phyloP scores from a whole-genome alignment of 2,113 vertebrate genomes.

The Sterrhoptilus dennistouni region DNA sequence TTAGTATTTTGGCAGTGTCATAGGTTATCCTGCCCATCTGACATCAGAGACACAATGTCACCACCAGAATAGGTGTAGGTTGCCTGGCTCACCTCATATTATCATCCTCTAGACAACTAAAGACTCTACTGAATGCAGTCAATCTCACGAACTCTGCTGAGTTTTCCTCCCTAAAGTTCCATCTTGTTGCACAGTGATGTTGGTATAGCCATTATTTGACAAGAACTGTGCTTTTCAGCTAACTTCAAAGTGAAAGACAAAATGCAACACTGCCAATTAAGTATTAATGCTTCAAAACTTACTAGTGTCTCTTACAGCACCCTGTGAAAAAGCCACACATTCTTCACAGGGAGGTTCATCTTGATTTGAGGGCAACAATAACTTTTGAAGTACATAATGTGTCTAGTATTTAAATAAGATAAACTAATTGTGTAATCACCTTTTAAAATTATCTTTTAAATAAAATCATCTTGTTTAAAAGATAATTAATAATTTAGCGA shows the following conservation, averaged over 20 bases:
- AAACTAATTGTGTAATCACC: not conserved
- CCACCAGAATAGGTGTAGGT: accelerated
- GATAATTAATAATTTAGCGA: not conserved
- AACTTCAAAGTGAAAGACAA: not conserved
- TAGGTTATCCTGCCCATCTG: not conserved
- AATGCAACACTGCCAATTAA: not conserved
- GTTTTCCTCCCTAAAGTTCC: not conserved
- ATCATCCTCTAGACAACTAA: not conserved
- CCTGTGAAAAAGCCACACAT: not conserved
- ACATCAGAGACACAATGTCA: not conserved
- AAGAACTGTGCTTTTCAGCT: not conserved
- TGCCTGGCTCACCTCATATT: not conserved
- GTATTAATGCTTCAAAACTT: not conserved
- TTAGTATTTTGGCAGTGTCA: not conserved
- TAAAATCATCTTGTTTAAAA: not conserved
- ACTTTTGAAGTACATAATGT: not conserved
- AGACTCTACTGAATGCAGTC: accelerated
- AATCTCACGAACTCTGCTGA: not conserved
- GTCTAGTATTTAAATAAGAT: not conserved
- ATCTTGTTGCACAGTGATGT: not conserved
- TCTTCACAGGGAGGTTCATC: not conserved
- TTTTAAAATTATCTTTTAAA: not conserved
- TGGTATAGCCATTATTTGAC: not conserved
- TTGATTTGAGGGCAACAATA: not conserved
- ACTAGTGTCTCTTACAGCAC: not conserved